Evolutionary conservation across 2,888 invertebrate species (phyloP), one percentile per base, ranked within the genome.

Genomic region (Aporophyla lueneburgensis): DNA sequence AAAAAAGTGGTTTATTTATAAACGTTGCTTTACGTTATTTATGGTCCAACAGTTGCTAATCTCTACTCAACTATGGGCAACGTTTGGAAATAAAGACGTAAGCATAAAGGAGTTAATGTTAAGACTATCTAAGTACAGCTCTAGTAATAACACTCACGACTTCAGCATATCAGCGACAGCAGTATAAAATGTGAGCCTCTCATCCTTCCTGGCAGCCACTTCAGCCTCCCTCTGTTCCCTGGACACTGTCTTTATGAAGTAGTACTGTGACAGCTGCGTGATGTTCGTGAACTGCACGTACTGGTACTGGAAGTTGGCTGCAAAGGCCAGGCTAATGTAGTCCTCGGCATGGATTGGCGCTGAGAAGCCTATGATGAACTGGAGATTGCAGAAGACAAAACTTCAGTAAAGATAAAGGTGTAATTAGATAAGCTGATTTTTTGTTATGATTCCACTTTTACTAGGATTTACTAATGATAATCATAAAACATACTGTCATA

Each of bases 301-400:
- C 89, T 98, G 98, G 90, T 97, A 98, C 91, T 98, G 98, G 78
- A 98, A 96, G 91, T 98, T 98, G 71, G 96, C 96, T 0, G 96
- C 97, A 80, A 97, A 97, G 1, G 95, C 93, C 83, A 98, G 89
- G 73, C 94, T 96, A 73, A 97, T 93, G 75, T 94, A 94, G 65
- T 97, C 97, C 0, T 95, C 94, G 14, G 97, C 96, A 49, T 96
- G 94, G 10, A 98, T 93, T 2, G 98, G 98, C 0, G 97, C 89
- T 16, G 97, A 96, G 40, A 97, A 91, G 21, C 97, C 97, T 14
- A 97, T 87, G 61, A 98, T 93, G 6, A 98, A 92, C 98, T 98
- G 94, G 5, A 85, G 40, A 62, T 2, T 0, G n/a, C 1, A 53
- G 5, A 49, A 66, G 16, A 27, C 21, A 16, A 21, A 9, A 16